Evolutionary conservation across 92 coral and sea anemone species (phyloP), one percentile per base, ranked within the genome.

Genomic region (Actinostola sp.): DNA sequence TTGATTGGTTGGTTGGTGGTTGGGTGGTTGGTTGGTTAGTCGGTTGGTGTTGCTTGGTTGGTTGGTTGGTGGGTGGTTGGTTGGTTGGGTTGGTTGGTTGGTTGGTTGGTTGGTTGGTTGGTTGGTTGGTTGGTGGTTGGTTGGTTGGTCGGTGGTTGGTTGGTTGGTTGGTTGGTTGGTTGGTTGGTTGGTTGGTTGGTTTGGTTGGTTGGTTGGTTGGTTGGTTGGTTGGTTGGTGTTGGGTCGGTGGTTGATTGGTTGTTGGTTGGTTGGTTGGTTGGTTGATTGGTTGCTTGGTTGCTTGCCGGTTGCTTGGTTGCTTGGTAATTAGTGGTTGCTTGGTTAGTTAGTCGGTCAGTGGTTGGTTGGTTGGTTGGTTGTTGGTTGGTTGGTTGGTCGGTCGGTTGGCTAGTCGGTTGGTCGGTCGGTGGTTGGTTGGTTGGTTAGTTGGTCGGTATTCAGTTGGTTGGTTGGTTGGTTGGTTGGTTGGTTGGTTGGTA

Each of bases 271-370:
- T 48, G 54, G 21, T 48, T 48, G 54, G 54, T 17, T 8, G 54
- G 54, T 48, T 8, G n/a, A 48, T 48, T 13, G 21, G 9, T 48
- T 48, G 54, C 54, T 48, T 48, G 54, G 54, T 48, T 48, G 54
- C 3, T 48, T 48, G 12, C 21, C 3, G 21, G 21, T 3, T 48
- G 54, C 4, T 48, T 48, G 54, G 54, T 4, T 48, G n/a, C 12
- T 8, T 48, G 17, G 21, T 48, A 9, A 21, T 8, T 48, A n/a
- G n/a, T n/a, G n/a, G n/a, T n/a, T n/a, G n/a, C n/a, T n/a, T n/a
- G n/a, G n/a, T n/a, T n/a, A n/a, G n/a, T n/a, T n/a, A n/a, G n/a
- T n/a, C n/a, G n/a, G n/a, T n/a, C n/a, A n/a, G n/a, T n/a, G n/a
- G n/a, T n/a, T 48, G 21, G 3, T 7, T 48, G 17, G 12, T 48